Base-by-base conservation (phyloP, 1,140 invertebrate genomes). In the Apis cerana region DNA sequence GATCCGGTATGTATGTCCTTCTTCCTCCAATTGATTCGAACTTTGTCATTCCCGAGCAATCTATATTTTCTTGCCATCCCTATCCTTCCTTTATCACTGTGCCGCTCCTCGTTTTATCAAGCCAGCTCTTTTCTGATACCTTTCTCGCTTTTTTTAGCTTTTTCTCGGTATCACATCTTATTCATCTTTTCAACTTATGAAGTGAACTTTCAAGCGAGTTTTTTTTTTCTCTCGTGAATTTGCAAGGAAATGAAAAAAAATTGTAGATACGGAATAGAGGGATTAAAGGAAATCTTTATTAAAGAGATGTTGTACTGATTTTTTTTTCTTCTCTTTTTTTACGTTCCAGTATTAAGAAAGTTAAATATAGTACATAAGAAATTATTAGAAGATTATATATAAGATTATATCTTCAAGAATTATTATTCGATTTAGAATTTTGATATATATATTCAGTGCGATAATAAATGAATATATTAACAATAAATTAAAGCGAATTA, bases 1-100 rank as follows among this genome's bases (percentile, higher is more conserved):
- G 81, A 82, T 82, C 81, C 67, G 75, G 52, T 70, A n/a, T 15
- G 58, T 48, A 52, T 68, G 50, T 82, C 71, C 62, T 54, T 43
- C 19, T 82, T 67, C 15, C 54, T 54, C 67, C 72, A n/a, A 43
- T 11, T 13, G 9, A 13, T 5, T 17, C 23, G 68, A 50, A 50
- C 80, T 76, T 67, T n/a, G 12, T 33, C 64, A 15, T 48, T 59
- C 56, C 52, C 54, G 23, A 52, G 4, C 64, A 67, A 69, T 82
- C 80, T 82, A 76, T 80, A 75, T 80, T 80, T 48, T 27, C 70
- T 65, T 56, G 52, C 48, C 70, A 70, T 48, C 70, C 70, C 33
- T 48, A 23, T 33, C n/a, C 23, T 48, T 69, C 17, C 58, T 80
- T 80, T 80, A 80, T 80, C 77, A 54, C 21, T 2, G 17, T 8